phyloP scores from a whole-genome alignment of 2,113 vertebrate species.

The Platanista minor region DNA sequence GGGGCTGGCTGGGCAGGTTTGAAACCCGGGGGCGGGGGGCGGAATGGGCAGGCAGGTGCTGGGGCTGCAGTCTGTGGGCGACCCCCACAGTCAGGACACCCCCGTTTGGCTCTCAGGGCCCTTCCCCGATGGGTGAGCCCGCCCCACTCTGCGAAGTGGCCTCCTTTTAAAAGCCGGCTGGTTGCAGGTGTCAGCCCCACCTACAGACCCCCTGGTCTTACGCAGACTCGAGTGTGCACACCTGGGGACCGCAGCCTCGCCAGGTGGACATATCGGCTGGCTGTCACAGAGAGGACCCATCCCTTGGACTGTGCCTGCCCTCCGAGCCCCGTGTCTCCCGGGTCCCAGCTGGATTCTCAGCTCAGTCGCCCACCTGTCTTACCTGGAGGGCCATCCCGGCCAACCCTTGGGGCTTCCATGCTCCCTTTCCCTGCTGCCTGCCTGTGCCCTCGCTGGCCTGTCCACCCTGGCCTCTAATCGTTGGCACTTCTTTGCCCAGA shows the following conservation, averaged over 20 bases:
- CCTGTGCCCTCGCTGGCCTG: neutral
- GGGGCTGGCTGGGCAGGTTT: neutral
- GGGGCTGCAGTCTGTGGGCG: no score
- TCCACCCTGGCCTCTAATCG: no score
- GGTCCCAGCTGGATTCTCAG: neutral
- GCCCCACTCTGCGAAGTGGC: no score
- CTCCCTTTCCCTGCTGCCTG: neutral
- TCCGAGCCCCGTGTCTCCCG: neutral
- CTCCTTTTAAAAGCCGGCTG: neutral
- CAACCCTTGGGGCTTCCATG: accelerated
- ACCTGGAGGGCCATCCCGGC: neutral
- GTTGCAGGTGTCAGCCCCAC: neutral
- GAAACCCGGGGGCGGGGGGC: neutral
- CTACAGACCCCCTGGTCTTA: neutral
- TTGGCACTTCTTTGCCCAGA: neutral
- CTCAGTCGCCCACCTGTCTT: no score
- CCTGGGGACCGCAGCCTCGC: neutral
- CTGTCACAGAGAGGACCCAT: neutral
- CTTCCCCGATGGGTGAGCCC: neutral
- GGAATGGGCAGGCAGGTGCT: neutral
- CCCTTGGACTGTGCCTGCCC: neutral
- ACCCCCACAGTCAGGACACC: no score
- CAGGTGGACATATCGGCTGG: no score
- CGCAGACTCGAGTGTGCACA: neutral
- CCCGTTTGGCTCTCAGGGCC: no score